Evolutionary conservation across 2,113 vertebrate species (phyloP), one percentile per base, ranked within the genome.

Genomic region (Plestiodon gilberti): DNA sequence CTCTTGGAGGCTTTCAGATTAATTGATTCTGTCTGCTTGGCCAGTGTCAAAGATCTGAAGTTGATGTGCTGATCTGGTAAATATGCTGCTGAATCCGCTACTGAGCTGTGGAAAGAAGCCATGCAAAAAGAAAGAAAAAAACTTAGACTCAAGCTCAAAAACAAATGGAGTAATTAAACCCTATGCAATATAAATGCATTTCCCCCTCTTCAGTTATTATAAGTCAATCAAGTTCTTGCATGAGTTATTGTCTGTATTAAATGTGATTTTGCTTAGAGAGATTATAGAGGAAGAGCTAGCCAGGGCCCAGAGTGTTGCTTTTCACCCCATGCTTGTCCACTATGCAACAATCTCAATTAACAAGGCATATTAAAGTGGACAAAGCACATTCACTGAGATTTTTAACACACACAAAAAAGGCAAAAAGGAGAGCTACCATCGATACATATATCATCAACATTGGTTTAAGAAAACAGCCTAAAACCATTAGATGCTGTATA

Each of bases 1-100:
- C 99, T 99, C 95, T 98, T 99, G 3, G 98, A 99, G 76, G 98
- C 96, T 96, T 99, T 99, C 70, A 99, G 95, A 89, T 98, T 98
- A 94, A 98, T 97, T 94, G 97, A 95, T 94, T 99, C 98, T 70
- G 92, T 91, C 92, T 97, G 97, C 90, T 94, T 94, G 92, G 95
- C 93, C 30, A 94, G 69, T 94, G 93, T 95, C 95, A 93, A 84
- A 81, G 93, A 90, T 93, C 91, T 93, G 92, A 97, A 96, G 94
- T 89, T 95, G 93, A 96, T 92, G 87, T 95, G 94, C 93, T 96
- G 95, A 95, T 96, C 94, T 90, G 92, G 88, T 93, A 95, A 95
- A 94, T 88, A 95, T 28, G 84, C 86, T 87, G 93, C 83, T 62
- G 96, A 95, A 91, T 96, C 96, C 85, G 93, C 85, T 82, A 90